Percentiles rank a stretch among this genome's conserved stretches.
phyloP scores from a whole-genome alignment of 2,797 vertebrate species.

The Microctenopoma stevenorrisi region DNA sequence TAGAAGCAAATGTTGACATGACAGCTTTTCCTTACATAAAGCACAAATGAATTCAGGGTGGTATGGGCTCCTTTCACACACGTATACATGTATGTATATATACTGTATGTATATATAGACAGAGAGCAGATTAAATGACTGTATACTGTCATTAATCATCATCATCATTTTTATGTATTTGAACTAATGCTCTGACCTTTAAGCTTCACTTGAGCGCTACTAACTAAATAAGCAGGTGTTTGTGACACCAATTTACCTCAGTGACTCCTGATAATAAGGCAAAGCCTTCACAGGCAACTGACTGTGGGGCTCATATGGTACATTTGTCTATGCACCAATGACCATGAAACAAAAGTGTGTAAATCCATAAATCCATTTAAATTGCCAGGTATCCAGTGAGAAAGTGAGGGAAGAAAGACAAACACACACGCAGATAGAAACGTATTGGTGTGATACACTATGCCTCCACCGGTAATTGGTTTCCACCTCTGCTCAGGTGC shows the following conservation, averaged over 20 bases:
- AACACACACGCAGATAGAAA: constrained; percentile 17
- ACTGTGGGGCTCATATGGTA: not conserved
- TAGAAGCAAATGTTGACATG: not conserved
- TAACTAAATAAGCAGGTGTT: constrained; percentile 35
- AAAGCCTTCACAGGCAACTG: constrained; percentile 10
- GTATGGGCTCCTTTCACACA: not conserved
- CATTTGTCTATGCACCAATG: constrained; percentile 10
- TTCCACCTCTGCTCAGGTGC: constrained; percentile 71
- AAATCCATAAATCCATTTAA: constrained; percentile 25
- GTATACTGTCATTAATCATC: constrained; percentile 12
- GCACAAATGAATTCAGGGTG: no score
- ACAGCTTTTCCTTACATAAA: not conserved
- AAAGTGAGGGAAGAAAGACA: constrained; percentile 13
- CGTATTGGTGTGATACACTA: constrained; percentile 47
- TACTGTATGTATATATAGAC: no score
- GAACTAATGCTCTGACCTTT: constrained; percentile 55
- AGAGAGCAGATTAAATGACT: not conserved
- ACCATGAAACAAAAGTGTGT: not conserved
- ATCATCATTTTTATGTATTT: constrained; percentile 41
- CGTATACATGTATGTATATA: not conserved
- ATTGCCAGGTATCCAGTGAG: constrained; percentile 8
- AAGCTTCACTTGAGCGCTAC: constrained; percentile 28
- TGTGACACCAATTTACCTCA: constrained; percentile 36
- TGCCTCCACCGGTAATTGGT: constrained; percentile 68
- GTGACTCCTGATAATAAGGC: constrained; percentile 24